These are phyloP conservation scores for Drosophila borealis DNA, from an alignment of 2,888 invertebrate genomes.

Conservation along the genomic window DNA sequence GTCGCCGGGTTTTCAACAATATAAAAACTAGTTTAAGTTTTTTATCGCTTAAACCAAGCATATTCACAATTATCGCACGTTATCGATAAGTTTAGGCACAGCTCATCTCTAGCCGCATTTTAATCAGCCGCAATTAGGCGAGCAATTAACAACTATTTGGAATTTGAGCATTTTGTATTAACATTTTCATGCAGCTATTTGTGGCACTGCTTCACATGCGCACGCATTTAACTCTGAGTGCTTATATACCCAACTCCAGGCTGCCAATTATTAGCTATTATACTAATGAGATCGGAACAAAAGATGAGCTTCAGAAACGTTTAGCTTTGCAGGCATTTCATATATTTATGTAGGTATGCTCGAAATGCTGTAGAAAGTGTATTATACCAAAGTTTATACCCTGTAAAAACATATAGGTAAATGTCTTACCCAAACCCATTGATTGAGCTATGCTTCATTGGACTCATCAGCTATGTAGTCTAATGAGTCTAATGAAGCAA, in stretches of 20 bases:
- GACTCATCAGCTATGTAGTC: too few relatives aligned
- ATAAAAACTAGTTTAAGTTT: not conserved
- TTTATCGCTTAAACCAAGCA: not conserved
- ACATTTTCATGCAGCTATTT: conserved; percentile 53
- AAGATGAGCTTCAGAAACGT: not conserved
- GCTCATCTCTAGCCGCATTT: conserved; percentile 35
- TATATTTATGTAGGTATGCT: not conserved
- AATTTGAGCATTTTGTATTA: conserved; percentile 54
- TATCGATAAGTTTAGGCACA: conserved; percentile 1
- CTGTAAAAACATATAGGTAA: not conserved
- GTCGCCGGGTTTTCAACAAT: too few relatives aligned
- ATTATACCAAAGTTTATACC: not conserved
- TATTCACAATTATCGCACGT: not conserved
- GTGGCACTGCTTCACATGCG: conserved; percentile 12
- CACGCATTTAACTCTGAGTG: conserved; percentile 34
- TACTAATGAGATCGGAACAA: conserved; percentile 4
- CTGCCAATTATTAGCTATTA: not conserved
- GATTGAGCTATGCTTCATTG: too few relatives aligned
- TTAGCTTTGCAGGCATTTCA: not conserved
- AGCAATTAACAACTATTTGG: conserved; percentile 54
- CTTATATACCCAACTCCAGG: not conserved
- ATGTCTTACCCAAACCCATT: too few relatives aligned
- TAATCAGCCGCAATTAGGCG: conserved; percentile 50
- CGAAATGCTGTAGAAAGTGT: not conserved
- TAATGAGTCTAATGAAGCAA: too few relatives aligned